These are phyloP conservation scores for Indicator maculatus DNA, from an alignment of 2,113 vertebrate species.

Conservation along the genomic window DNA sequence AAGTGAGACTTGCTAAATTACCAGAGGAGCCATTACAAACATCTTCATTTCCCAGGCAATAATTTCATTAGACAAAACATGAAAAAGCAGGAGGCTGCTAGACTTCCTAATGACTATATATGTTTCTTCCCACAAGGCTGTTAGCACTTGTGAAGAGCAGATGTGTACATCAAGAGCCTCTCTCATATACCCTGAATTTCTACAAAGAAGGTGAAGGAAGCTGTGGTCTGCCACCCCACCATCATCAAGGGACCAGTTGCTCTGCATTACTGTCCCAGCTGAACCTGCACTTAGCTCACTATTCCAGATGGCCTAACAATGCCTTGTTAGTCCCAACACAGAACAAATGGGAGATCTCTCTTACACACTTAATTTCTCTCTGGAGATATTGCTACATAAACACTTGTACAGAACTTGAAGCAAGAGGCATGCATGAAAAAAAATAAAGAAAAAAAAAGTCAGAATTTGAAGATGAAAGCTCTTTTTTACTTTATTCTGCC, in stretches of 20 bases:
- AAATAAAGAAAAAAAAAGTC: neutral
- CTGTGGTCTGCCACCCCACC: neutral
- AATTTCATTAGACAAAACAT: neutral
- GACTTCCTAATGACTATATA: neutral
- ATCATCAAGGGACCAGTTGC: neutral
- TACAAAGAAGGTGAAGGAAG: neutral
- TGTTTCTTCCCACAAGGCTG: neutral
- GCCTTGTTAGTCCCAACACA: neutral
- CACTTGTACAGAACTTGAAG: neutral
- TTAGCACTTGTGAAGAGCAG: neutral
- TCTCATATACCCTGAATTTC: neutral
- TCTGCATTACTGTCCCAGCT: neutral
- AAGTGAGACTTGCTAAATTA: neutral
- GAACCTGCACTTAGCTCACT: neutral
- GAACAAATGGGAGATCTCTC: neutral
- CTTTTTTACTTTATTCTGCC: neutral
- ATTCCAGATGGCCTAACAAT: neutral
- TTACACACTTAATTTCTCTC: neutral
- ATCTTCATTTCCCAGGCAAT: neutral
- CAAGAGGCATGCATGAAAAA: neutral
- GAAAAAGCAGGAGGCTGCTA: neutral
- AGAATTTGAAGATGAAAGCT: neutral
- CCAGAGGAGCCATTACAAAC: neutral
- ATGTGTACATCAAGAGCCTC: neutral
- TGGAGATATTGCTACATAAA: neutral